phyloP scores from a whole-genome alignment of 2,888 invertebrate species.

The Drosophila limbata region DNA sequence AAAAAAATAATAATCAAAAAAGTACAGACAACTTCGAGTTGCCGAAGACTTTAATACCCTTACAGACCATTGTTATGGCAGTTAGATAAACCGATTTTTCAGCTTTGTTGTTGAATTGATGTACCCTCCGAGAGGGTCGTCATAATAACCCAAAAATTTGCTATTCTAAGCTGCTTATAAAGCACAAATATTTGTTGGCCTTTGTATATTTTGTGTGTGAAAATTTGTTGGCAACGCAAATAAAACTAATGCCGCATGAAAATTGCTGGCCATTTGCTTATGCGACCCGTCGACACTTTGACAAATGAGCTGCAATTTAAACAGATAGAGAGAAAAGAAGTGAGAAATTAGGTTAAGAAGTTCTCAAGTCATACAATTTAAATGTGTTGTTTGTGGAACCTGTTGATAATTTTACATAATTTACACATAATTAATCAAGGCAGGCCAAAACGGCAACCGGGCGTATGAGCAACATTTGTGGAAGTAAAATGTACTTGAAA shows the following conservation, averaged over 20 bases:
- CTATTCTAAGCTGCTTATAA: constrained; percentile 53
- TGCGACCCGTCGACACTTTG: constrained; percentile 58
- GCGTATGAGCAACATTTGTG: constrained; percentile 40
- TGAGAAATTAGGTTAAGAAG: not conserved
- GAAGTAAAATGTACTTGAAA: constrained; percentile 12
- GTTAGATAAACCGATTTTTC: not conserved
- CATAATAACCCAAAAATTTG: constrained; percentile 7
- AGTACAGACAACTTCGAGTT: constrained; percentile 10
- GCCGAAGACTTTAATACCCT: constrained; percentile 1
- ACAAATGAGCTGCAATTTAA: constrained; percentile 63
- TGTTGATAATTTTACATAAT: constrained; percentile 56
- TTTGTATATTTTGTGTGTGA: constrained; percentile 30
- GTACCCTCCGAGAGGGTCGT: not conserved
- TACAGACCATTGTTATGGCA: constrained; percentile 4
- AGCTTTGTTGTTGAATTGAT: not conserved
- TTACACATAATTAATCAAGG: constrained; percentile 67
- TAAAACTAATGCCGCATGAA: constrained; percentile 68
- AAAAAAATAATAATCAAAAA: constrained; percentile 2
- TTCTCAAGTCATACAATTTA: constrained; percentile 3
- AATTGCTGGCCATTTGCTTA: constrained; percentile 66
- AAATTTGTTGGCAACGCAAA: constrained; percentile 57
- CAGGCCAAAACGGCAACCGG: constrained; percentile 4
- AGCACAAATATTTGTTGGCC: constrained; percentile 50
- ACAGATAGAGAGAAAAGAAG: not conserved
- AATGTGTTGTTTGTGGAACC: constrained; percentile 18